Evolutionary conservation across 2,113 vertebrate genomes (phyloP).

Genomic region (Piaya cayana): DNA sequence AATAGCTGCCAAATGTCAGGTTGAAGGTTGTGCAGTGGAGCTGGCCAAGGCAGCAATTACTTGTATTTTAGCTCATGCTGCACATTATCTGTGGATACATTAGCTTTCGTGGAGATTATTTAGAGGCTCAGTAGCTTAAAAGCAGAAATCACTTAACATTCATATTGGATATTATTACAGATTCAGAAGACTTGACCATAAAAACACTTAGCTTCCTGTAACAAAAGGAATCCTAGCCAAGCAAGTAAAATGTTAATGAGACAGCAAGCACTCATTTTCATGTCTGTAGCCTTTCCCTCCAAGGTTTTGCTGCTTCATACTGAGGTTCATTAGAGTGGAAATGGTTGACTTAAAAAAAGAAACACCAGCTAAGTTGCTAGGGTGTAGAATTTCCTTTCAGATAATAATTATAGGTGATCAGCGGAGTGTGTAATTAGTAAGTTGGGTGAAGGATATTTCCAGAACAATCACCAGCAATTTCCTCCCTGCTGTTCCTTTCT

Average conservation of each 20-base stretch:
- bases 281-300: slow-evolving; percentile 20
- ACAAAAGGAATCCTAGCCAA: slow-evolving; percentile 53
- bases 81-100: slow-evolving; percentile 25
- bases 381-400: slow-evolving; percentile 42
- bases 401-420: slow-evolving; percentile 55
- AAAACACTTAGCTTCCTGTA: slow-evolving; percentile 68
- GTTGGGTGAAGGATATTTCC: slow-evolving; percentile 37
- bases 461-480: slow-evolving; percentile 56
- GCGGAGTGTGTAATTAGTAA: slow-evolving; percentile 61
- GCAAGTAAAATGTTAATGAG: slow-evolving; percentile 66
- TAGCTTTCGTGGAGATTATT: slow-evolving; percentile 45
- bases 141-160: slow-evolving; percentile 53
- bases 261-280: slow-evolving; percentile 49
- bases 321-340: slow-evolving; percentile 42
- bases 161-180: slow-evolving; percentile 56
- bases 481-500: slow-evolving; percentile 41
- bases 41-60: slow-evolving; percentile 51
- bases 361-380: slow-evolving; percentile 1
- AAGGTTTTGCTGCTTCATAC: slow-evolving; percentile 35
- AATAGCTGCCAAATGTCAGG: slow-evolving; percentile 25
- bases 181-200: slow-evolving; percentile 49
- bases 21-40: background rate
- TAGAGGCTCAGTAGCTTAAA: slow-evolving; percentile 58
- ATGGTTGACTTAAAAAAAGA: slow-evolving; percentile 31
- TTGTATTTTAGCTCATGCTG: slow-evolving; percentile 34